A percentile compares a stretch with the other conserved stretches of the same genome.
Evolutionary conservation across 1,140 invertebrate species (phyloP).

Genomic region (Apis cerana): DNA sequence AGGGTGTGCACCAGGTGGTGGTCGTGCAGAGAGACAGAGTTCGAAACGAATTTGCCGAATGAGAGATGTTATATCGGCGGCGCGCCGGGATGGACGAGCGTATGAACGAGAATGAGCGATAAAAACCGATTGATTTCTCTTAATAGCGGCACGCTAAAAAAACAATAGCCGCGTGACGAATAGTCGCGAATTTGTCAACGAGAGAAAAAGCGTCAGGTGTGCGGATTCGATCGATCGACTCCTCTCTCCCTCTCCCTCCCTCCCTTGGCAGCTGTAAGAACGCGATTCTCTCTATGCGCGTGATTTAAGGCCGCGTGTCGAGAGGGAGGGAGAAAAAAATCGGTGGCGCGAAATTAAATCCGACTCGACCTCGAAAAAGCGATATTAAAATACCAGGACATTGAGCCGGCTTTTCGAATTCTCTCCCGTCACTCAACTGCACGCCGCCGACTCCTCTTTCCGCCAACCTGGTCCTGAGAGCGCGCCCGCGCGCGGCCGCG

Average conservation of each 20-base stretch:
- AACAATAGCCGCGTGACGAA: slow-evolving; percentile 2
- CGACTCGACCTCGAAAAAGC: not conserved
- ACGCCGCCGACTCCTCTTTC: not conserved
- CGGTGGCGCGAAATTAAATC: too few relatives aligned
- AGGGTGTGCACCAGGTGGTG: too few relatives aligned
- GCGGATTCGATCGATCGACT: slow-evolving; percentile 5
- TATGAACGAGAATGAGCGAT: not conserved
- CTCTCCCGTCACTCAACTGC: not conserved
- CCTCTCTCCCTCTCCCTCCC: not conserved
- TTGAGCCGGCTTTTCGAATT: not conserved
- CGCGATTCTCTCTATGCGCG: too few relatives aligned
- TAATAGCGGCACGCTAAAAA: slow-evolving; percentile 12
- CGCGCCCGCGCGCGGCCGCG: not conserved
- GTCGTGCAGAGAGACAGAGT: too few relatives aligned
- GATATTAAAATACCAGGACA: slow-evolving; percentile 1
- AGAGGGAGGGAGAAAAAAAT: not conserved
- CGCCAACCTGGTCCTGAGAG: slow-evolving; percentile 35
- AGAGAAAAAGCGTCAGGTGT: slow-evolving; percentile 8
- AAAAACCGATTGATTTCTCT: slow-evolving; percentile 16
- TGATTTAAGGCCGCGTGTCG: too few relatives aligned
- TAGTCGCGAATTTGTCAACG: slow-evolving; percentile 26
- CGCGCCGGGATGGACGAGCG: too few relatives aligned
- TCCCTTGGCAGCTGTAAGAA: not conserved
- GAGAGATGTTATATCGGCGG: not conserved
- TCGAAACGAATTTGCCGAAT: not conserved